Conservation (phyloP, 2,888 invertebrate species). For the Plemyria rubiginata region DNA sequence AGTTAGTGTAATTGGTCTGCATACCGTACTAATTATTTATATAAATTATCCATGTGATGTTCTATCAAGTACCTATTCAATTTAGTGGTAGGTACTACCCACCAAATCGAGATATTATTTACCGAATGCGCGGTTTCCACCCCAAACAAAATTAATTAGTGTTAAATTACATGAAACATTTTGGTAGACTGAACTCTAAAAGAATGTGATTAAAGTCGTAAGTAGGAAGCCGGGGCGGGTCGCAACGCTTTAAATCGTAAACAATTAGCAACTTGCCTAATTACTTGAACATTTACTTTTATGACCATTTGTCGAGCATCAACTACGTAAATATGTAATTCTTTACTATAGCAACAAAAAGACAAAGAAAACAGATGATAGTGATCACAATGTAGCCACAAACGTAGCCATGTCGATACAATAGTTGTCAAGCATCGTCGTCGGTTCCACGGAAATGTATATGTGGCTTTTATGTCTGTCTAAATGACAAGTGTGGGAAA, state of each 20-base stretch:
- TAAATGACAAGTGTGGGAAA: conserved; percentile 49
- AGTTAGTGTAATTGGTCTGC: too few species aligned
- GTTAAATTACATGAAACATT: conserved; percentile 9
- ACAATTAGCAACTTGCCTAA: conserved; percentile 1
- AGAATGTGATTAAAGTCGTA: background rate
- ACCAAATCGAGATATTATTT: background rate
- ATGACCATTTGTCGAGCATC: background rate
- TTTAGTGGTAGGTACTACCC: background rate
- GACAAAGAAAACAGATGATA: conserved; percentile 3
- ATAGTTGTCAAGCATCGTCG: conserved; percentile 54
- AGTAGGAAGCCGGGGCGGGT: background rate
- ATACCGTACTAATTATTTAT: too few species aligned
- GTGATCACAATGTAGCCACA: conserved; percentile 8
- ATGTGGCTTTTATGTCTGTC: conserved; percentile 48
- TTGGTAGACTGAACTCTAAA: conserved; percentile 13
- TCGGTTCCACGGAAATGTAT: conserved; percentile 51
- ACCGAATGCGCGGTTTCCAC: background rate
- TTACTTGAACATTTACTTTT: background rate
- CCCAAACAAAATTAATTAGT: conserved; percentile 4
- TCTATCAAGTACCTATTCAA: background rate
- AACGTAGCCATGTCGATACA: conserved; percentile 46
- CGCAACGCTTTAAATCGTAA: background rate
- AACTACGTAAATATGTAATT: background rate
- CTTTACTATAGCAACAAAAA: background rate
- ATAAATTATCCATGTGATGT: too few species aligned